Percentiles rank a stretch among this genome's conserved stretches.
Evolutionary conservation across 1,140 invertebrate genomes (phyloP).

Genomic region (Campoletis sonorensis): DNA sequence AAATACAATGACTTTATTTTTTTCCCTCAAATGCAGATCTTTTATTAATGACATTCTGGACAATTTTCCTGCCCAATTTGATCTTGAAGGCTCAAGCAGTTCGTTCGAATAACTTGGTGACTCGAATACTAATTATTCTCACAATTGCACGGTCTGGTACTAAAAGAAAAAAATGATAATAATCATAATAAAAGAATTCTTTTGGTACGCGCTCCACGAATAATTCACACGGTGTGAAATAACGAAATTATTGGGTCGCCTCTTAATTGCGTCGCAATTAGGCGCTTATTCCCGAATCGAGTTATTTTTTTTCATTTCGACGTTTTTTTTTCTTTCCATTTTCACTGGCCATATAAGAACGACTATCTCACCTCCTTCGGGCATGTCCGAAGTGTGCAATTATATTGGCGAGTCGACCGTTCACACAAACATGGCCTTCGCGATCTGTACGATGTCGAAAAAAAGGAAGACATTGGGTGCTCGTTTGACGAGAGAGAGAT

Average conservation of each 20-base stretch:
- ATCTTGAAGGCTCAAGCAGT: too few species aligned
- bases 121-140: too few species aligned
- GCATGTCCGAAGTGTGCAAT: not conserved
- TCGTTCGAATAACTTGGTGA: too few species aligned
- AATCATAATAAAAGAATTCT: too few species aligned
- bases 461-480: not conserved
- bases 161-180: not conserved
- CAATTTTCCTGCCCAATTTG: too few species aligned
- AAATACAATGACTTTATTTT: too few species aligned
- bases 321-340: not conserved
- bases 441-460: not conserved
- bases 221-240: slow-evolving; percentile 14
- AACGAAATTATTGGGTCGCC: not conserved
- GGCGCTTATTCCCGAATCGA: not conserved
- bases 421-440: not conserved
- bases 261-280: slow-evolving; percentile 16
- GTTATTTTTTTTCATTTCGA: not conserved
- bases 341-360: not conserved
- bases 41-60: too few species aligned
- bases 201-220: not conserved
- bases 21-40: too few species aligned
- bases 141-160: not conserved
- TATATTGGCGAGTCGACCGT: not conserved
- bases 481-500: not conserved
- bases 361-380: not conserved